Evolutionary conservation across 1,140 invertebrate genomes (phyloP).

Genomic region (Drosophila grimshawi): DNA sequence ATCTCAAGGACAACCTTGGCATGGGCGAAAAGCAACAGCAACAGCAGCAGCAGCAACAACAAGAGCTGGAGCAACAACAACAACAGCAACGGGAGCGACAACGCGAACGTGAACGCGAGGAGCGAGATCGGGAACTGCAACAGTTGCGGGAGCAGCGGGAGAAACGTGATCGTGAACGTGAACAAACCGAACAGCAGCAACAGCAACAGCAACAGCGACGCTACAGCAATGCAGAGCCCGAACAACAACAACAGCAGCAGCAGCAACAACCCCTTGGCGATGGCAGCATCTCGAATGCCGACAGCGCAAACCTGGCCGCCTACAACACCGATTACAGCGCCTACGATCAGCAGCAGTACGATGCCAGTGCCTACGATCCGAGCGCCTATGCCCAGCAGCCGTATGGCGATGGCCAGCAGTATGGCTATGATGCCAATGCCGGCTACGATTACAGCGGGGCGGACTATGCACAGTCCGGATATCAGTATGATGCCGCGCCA

Average conservation of each 20-base stretch:
- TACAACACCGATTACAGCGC: constrained; percentile 79
- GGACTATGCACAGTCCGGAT: constrained; percentile 70
- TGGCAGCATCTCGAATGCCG: constrained; percentile 47
- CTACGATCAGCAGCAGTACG: constrained; percentile 84
- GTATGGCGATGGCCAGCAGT: constrained; percentile 70
- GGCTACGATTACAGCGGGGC: constrained; percentile 55
- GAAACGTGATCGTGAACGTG: constrained; percentile 52
- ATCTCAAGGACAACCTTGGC: constrained; percentile 84
- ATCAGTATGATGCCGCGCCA: constrained; percentile 64
- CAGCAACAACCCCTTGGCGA: constrained; percentile 43
- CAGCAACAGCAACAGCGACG: constrained; percentile 38
- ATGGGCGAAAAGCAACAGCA: constrained; percentile 78
- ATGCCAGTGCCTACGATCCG: constrained; percentile 71
- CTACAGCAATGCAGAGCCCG: constrained; percentile 40
- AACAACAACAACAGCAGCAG: constrained; percentile 33
- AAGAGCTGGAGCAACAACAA: constrained; percentile 24
- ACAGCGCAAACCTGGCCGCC: constrained; percentile 64
- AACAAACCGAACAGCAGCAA: constrained; percentile 57
- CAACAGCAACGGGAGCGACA: constrained; percentile 50
- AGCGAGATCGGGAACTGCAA: constrained; percentile 61
- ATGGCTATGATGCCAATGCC: constrained; percentile 60
- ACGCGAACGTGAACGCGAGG: constrained; percentile 53
- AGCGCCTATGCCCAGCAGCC: constrained; percentile 68
- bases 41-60: constrained; percentile 41
- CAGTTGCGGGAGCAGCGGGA: constrained; percentile 60